Percentiles rank a stretch among this genome's conserved stretches.
These are phyloP conservation scores for Centrocercus urophasianus DNA, from an alignment of 2,113 vertebrate species.

Conservation along the genomic window DNA sequence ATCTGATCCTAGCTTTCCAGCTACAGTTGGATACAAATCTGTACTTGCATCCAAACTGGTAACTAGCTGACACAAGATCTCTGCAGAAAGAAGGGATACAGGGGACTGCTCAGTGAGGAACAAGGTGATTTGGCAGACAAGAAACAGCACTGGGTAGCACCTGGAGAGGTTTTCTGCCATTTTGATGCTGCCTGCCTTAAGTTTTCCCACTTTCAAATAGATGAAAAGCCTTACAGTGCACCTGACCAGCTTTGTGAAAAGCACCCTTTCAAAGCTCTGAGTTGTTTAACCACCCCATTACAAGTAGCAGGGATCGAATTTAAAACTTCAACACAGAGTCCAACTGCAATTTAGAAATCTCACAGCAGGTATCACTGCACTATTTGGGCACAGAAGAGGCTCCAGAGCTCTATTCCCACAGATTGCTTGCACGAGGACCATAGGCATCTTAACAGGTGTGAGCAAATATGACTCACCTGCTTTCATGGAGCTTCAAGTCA, in stretches of 20 bases:
- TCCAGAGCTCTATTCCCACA: not conserved
- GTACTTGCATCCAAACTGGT: not conserved
- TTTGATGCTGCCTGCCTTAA: not conserved
- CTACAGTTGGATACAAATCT: not conserved
- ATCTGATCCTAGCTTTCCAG: not conserved
- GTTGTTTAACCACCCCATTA: not conserved
- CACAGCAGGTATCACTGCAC: fast-evolving
- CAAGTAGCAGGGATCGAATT: fast-evolving
- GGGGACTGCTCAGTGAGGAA: not conserved
- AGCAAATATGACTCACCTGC: slow-evolving; percentile 60
- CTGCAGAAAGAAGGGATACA: not conserved
- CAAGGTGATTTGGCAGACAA: not conserved
- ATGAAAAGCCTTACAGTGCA: not conserved
- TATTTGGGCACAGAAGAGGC: not conserved
- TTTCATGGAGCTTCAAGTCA: slow-evolving; percentile 80
- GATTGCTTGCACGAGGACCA: fast-evolving
- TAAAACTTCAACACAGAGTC: not conserved
- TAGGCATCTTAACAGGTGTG: fast-evolving
- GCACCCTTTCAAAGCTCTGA: not conserved
- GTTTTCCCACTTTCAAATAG: not conserved
- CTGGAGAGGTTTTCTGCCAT: not conserved
- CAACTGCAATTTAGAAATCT: not conserved
- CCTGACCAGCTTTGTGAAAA: fast-evolving
- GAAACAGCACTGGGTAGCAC: not conserved
- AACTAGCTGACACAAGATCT: not conserved